Evolutionary conservation across 30 jellyfish, hydroid and myxozoan genomes (phyloP).

Genomic region (Mastigias papua): DNA sequence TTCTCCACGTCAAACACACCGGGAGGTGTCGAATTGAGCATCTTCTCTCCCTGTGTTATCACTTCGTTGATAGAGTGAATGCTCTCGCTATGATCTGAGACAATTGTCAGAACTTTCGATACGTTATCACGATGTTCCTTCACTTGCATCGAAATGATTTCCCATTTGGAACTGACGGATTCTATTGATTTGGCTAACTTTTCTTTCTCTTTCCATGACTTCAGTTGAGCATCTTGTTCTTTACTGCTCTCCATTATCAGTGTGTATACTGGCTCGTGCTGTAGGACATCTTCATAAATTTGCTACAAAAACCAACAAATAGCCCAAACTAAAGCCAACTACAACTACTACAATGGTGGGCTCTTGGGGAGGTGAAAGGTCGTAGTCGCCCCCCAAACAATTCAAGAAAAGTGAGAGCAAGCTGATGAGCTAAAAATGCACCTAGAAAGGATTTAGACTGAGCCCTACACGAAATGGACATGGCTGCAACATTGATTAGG

Average conservation of each 20-base stretch:
- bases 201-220: constrained; percentile 51
- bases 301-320: constrained; percentile 54
- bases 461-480: no score
- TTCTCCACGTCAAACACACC: constrained; percentile 74
- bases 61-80: constrained; percentile 63
- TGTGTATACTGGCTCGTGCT: constrained; percentile 86
- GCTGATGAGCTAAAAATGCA: no score
- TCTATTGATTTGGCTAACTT: constrained; percentile 22
- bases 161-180: constrained; percentile 73
- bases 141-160: constrained; percentile 49
- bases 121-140: constrained; percentile 70
- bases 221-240: constrained; percentile 34
- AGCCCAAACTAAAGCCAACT: not conserved
- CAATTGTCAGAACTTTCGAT: constrained; percentile 62
- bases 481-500: no score
- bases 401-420: no score
- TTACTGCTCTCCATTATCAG: constrained; percentile 71
- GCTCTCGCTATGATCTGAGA: constrained; percentile 62
- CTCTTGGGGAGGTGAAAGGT: no score
- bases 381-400: no score
- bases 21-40: constrained; percentile 44
- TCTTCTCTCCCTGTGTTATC: constrained; percentile 77
- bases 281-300: constrained; percentile 89
- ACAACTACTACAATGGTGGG: no score
- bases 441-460: no score